Conservation (phyloP, 2,888 invertebrate species). For the Lasioglossum malachurum region DNA sequence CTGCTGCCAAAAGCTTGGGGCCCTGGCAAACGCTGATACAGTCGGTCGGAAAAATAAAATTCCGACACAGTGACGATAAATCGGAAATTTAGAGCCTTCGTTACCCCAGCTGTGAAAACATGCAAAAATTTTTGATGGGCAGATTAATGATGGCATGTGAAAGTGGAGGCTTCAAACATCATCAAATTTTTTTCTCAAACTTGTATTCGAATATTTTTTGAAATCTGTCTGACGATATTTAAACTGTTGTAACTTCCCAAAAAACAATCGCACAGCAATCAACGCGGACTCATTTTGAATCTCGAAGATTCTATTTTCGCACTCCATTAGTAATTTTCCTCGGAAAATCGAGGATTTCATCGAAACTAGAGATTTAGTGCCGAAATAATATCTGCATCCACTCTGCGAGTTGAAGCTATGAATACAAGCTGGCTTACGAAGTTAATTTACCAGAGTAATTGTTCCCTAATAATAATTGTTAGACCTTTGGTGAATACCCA, state of each 20-base stretch:
- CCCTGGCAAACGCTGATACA: neutral
- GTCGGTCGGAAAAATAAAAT: neutral
- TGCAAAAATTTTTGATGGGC: neutral
- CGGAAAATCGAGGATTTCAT: neutral
- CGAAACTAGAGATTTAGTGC: neutral
- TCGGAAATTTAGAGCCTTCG: too few species aligned
- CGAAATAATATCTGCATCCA: neutral
- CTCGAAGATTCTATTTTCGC: neutral
- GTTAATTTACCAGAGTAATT: neutral
- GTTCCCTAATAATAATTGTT: neutral
- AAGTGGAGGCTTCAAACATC: neutral
- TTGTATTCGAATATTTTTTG: neutral
- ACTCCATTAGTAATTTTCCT: neutral
- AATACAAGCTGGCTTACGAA: neutral
- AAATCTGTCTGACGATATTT: neutral
- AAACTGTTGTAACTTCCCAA: neutral
- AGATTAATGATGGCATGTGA: neutral
- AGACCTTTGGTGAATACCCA: neutral
- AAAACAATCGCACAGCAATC: neutral
- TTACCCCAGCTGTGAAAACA: too few species aligned
- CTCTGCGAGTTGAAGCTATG: neutral
- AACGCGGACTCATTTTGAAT: too few species aligned
- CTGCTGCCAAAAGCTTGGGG: neutral
- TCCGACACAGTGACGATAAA: neutral
- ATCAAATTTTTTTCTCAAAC: neutral